These are phyloP conservation scores for Lagocephalus sceleratus DNA, from an alignment of 2,797 vertebrate genomes.

Conservation along the genomic window DNA sequence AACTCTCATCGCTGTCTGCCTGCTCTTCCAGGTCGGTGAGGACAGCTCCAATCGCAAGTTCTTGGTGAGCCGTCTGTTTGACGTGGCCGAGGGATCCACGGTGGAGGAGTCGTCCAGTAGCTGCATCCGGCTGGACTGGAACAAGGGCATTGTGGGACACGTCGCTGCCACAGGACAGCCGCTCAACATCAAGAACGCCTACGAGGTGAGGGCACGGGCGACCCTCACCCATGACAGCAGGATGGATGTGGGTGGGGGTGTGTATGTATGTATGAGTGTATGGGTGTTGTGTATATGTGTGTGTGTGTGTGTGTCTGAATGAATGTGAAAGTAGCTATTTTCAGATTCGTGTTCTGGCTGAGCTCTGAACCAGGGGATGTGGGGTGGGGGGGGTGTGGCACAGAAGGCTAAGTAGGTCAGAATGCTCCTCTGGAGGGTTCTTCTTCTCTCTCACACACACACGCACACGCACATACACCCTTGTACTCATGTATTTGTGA, in stretches of 20 bases:
- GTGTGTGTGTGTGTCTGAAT: background rate
- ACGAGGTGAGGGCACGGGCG: constrained; percentile 79
- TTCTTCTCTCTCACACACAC: constrained; percentile 4
- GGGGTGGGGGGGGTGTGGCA: background rate
- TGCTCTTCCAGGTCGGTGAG: constrained; percentile 75
- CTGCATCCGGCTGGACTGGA: constrained; percentile 94
- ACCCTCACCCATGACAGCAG: too few species aligned
- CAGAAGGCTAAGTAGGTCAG: constrained; percentile 22
- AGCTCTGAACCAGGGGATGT: constrained; percentile 5
- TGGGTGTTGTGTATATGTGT: constrained; percentile 6
- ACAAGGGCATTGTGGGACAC: constrained; percentile 95
- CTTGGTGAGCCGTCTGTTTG: constrained; percentile 92
- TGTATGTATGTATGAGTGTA: background rate
- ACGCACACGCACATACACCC: background rate
- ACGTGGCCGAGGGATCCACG: constrained; percentile 94
- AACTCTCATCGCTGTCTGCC: constrained; percentile 16
- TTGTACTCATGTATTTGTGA: too few species aligned
- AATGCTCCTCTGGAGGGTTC: constrained; percentile 21
- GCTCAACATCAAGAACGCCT: constrained; percentile 93
- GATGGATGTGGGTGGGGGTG: too few species aligned
- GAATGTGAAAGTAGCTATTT: constrained; percentile 11
- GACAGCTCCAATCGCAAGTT: constrained; percentile 97
- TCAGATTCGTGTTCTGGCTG: constrained; percentile 24
- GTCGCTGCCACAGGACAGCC: constrained; percentile 90
- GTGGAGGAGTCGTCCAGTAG: constrained; percentile 92